Base-by-base conservation (phyloP, 2,888 invertebrate genomes). In the Erebia palarica region DNA sequence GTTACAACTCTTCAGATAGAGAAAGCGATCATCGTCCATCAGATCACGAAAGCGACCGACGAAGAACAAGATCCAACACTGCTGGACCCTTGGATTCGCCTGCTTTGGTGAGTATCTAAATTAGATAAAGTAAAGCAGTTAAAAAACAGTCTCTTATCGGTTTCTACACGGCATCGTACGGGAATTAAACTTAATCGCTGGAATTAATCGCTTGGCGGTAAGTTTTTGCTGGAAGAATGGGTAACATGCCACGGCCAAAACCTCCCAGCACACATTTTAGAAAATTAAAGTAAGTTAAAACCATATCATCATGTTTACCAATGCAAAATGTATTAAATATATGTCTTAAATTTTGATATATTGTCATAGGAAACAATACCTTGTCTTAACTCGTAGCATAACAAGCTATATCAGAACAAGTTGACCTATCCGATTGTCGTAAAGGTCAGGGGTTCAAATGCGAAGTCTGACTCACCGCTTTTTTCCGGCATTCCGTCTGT, bases 1-100 rank as follows among this genome's bases (percentile, higher is more conserved):
- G 96, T 78, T 95, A 96, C 85, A 89, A 92, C 79, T 94, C 94
- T 1, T 92, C 92, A 49, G 94, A 94, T 55, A 87, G 94, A 67
- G 94, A 94, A 73, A 93, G 94, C 76, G 91, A 90, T 66, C 89
- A 90, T 66, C 89, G 88, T 60, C 87, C 87, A 18, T 90, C 91
- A n/a, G 91, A 91, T 16, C 84, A 83, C 0, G 90, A 90, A 75
- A 86, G 81, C 68, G 89, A 87, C 36, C 78, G 86, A 55, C 81
- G 88, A 75, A 87, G 84, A 75, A 84, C 87, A 44, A 85, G 86
- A 69, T 85, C 91, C 0, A 85, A 87, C 47, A 86, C 85, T 7
- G 84, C 88, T n/a, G 85, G 89, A 5, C 89, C 90, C 0, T 72
- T 91, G 68, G 92, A 91, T 73, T 92, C 92, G 11, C 92, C 92